Conservation (phyloP, 2,113 vertebrate genomes). For the Daphoenositta chrysoptera region DNA sequence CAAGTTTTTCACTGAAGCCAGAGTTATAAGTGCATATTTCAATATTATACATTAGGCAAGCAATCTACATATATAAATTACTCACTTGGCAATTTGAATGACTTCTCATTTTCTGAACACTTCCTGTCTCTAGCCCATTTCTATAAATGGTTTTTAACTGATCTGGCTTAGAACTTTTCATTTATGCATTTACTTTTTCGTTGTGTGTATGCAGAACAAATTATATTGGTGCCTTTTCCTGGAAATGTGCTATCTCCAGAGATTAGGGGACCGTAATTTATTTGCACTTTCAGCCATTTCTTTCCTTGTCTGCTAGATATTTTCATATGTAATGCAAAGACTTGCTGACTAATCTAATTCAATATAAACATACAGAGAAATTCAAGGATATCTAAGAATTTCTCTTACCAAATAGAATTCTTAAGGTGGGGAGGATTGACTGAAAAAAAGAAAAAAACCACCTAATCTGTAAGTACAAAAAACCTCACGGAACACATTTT, state of each 20-base stretch:
- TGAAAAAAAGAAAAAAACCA: not conserved
- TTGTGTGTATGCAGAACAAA: not conserved
- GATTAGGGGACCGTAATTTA: not conserved
- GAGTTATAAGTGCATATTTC: not conserved
- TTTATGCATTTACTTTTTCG: not conserved
- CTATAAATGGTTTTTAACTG: not conserved
- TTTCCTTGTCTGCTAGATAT: not conserved
- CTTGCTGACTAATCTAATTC: not conserved
- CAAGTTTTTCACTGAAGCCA: not conserved
- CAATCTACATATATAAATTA: not conserved
- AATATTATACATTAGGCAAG: not conserved
- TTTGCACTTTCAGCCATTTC: not conserved
- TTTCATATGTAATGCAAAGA: not conserved
- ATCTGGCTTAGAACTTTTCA: not conserved
- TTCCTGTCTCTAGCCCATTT: not conserved
- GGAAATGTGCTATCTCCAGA: not conserved
- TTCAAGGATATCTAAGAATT: not conserved
- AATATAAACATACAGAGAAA: not conserved
- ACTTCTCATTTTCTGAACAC: not conserved
- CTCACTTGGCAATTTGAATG: not conserved
- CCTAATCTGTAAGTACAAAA: not conserved
- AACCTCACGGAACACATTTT: rapidly evolving
- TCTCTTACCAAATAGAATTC: not conserved
- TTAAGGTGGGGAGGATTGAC: not conserved
- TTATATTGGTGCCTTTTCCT: not conserved